Conservation (phyloP, 2,888 invertebrate species). For the Chrysomela aeneicollis region DNA sequence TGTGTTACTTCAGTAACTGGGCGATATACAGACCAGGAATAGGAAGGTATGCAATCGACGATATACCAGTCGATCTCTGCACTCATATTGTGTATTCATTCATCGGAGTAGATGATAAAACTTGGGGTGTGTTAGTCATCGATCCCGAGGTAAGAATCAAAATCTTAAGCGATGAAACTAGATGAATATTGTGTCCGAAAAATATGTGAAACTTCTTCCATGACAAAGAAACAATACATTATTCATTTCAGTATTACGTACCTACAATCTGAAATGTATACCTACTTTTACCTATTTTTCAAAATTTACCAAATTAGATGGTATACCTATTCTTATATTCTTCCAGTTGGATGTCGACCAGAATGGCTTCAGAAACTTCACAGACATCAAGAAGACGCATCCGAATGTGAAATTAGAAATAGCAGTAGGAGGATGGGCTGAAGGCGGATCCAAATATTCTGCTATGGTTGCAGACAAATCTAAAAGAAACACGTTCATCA, state of each 20-base stretch:
- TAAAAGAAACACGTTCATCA: slow-evolving; percentile 75
- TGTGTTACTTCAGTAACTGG: slow-evolving; percentile 81
- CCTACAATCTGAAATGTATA: no score
- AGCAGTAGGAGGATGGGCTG: slow-evolving; percentile 91
- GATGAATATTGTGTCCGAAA: no score
- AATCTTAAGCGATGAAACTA: no score
- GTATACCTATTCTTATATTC: slow-evolving; percentile 19
- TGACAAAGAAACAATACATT: not conserved
- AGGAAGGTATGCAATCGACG: slow-evolving; percentile 84
- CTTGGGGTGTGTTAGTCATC: slow-evolving; percentile 79
- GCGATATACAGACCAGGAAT: slow-evolving; percentile 84
- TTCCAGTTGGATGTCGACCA: slow-evolving; percentile 75
- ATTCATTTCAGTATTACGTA: no score
- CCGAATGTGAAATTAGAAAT: slow-evolving; percentile 80
- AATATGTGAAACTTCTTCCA: not conserved
- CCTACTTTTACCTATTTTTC: no score
- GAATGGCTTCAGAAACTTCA: slow-evolving; percentile 82
- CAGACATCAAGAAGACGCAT: slow-evolving; percentile 72
- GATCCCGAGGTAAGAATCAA: slow-evolving; percentile 74
- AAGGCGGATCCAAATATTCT: slow-evolving; percentile 88
- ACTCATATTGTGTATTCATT: slow-evolving; percentile 91
- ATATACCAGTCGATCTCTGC: slow-evolving; percentile 82
- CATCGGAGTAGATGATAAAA: slow-evolving; percentile 82
- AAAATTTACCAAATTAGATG: no score
- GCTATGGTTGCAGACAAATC: slow-evolving; percentile 77